Evolutionary conservation across 2,888 invertebrate genomes (phyloP).

Genomic region (Ferdinandea cuprea): DNA sequence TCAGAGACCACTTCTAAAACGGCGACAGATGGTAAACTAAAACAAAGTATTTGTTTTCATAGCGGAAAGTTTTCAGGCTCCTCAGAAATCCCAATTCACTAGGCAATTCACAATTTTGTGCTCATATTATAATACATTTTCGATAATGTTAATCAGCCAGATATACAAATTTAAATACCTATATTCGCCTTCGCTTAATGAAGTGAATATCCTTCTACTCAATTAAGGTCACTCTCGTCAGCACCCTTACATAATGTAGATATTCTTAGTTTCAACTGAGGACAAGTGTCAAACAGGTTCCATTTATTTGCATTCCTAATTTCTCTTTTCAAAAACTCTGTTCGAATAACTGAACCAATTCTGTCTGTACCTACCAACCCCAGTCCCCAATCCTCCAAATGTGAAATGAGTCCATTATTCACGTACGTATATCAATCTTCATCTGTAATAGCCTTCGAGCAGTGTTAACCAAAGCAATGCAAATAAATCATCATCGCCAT

Average conservation of each 20-base stretch:
- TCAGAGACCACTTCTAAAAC: too few species aligned
- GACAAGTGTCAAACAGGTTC: background rate
- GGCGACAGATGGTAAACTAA: too few species aligned
- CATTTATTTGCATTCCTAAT: slow-evolving; percentile 26
- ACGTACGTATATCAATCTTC: background rate
- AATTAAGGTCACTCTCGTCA: slow-evolving; percentile 15
- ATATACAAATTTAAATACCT: background rate
- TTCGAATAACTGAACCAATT: slow-evolving; percentile 6
- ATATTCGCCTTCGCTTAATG: background rate
- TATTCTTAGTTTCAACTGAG: background rate
- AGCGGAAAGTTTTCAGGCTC: too few species aligned
- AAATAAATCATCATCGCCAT: slow-evolving; percentile 64
- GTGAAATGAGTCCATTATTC: slow-evolving; percentile 40
- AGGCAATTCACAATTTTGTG: too few species aligned
- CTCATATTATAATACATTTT: too few species aligned
- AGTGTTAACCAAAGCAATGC: slow-evolving; percentile 53
- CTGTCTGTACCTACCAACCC: background rate
- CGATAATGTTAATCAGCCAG: background rate
- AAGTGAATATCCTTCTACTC: slow-evolving; percentile 7
- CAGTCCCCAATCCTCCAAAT: background rate
- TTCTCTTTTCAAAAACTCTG: slow-evolving; percentile 18
- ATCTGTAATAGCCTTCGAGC: slow-evolving; percentile 12
- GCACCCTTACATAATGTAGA: background rate
- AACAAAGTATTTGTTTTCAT: too few species aligned
- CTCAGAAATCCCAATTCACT: too few species aligned